Base-by-base conservation (phyloP, 2,888 invertebrate genomes). In the Melinaea menophilus region DNA sequence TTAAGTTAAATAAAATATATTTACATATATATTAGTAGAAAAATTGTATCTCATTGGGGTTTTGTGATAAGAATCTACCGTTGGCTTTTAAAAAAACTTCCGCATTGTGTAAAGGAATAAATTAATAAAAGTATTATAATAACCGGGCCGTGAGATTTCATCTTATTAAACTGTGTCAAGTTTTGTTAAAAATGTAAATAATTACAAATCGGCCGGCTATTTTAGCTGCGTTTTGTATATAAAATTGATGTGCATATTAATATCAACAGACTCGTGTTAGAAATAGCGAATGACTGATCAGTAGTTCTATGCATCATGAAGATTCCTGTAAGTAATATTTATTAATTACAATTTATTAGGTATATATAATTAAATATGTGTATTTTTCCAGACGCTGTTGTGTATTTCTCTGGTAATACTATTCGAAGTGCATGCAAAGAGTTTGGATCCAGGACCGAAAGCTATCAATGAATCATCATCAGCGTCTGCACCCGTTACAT, bases 361-460 rank as follows among this genome's bases (percentile, higher is more conserved):
- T 57, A 12, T 37, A n/a, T 48, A 34, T 56, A 56, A 9, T 5
- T 57, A 59, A 3, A 12, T 41, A 41, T 3, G 5, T 9, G 11
- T 41, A 41, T 41, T 41, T 41, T 80, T 82, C 56, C 81, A 88
- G 88, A 68, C 77, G 57, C 22, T 59, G 13, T 57, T 59, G n/a
- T 76, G 75, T 72, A 72, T 76, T 34, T 65, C 79, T 34, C 65
- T 82, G 61, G 72, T 76, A 34, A 67, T 78, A 9, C 45, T 85
- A 35, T 64, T 69, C 33, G 69, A 75, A 59, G 77, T 71, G 37
- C 72, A 73, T 63, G 80, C 79, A 45, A 70, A 70, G 46, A 70
- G 70, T 2, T 73, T 76, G 31, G 81, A 83, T 13, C 69, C 74
- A 57, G 80, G 79, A 13, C 79, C 79, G 46, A 81, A 83, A 69